phyloP scores from a whole-genome alignment of 1,140 invertebrate species.

The Glossosoma conforme region DNA sequence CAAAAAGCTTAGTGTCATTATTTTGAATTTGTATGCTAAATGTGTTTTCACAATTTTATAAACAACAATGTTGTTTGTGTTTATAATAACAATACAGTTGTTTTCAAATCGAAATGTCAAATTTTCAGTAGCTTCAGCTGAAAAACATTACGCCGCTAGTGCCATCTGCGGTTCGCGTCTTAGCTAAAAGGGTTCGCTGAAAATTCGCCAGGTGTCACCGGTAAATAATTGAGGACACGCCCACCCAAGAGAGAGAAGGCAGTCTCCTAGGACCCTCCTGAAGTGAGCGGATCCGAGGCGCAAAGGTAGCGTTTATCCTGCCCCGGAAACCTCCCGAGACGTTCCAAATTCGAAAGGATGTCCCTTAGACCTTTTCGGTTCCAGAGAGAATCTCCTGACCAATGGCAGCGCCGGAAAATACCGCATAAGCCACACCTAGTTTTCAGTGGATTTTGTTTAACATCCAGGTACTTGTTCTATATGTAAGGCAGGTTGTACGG shows the following conservation, averaged over 20 bases:
- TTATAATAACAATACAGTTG: too few relatives aligned
- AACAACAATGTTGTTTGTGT: neutral
- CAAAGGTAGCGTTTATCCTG: constrained; percentile 12
- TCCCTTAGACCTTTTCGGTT: constrained; percentile 17
- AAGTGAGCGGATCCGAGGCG: constrained; percentile 18
- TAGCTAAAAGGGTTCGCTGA: constrained; percentile 11
- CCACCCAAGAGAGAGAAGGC: constrained; percentile 22
- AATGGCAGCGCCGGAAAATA: constrained; percentile 24
- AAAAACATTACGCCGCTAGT: constrained; percentile 2
- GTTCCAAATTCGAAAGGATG: constrained; percentile 17
- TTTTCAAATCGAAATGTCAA: too few relatives aligned
- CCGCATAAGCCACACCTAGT: constrained; percentile 29
- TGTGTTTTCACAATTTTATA: neutral
- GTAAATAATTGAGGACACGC: constrained; percentile 15
- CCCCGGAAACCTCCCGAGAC: constrained; percentile 22
- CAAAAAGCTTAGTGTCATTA: neutral
- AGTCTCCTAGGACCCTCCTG: constrained; percentile 29
- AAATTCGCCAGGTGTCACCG: constrained; percentile 15
- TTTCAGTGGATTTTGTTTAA: constrained; percentile 24
- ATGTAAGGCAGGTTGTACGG: too few relatives aligned
- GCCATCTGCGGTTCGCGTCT: constrained; percentile 19
- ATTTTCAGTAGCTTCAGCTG: too few relatives aligned
- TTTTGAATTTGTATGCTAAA: neutral
- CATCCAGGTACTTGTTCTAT: constrained; percentile 21
- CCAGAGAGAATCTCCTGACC: constrained; percentile 11